Conservation (phyloP, 2,888 invertebrate species). For the Ametastegia equiseti region DNA sequence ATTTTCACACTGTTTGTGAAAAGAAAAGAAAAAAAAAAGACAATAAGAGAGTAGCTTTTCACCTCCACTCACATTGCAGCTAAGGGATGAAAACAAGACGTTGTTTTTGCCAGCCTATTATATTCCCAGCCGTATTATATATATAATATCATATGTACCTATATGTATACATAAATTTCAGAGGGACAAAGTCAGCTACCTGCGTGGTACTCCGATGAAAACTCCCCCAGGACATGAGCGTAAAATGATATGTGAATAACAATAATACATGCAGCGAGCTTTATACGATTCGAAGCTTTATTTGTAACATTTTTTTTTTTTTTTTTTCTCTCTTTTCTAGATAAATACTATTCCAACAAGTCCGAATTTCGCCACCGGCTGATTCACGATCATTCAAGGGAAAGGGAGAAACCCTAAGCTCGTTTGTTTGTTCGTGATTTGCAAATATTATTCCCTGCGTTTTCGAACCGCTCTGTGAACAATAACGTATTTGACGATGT, state of each 20-base stretch:
- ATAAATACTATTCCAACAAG: no score
- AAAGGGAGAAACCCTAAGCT: background rate
- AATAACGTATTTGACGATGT: background rate
- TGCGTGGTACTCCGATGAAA: no score
- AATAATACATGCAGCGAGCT: background rate
- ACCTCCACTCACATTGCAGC: background rate
- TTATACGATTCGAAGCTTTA: background rate
- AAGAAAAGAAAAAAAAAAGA: background rate
- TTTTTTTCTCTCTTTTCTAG: background rate
- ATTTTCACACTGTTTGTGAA: background rate
- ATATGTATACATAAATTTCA: background rate
- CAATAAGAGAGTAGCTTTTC: background rate
- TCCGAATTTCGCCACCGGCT: background rate
- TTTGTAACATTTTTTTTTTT: background rate
- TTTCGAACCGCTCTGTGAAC: no score
- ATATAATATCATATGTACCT: no score
- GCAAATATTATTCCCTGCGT: background rate
- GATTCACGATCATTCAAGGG: no score
- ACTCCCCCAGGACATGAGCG: background rate
- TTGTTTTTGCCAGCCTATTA: background rate
- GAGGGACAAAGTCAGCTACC: no score
- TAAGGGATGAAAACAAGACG: background rate
- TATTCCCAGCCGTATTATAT: no score
- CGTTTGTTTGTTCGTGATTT: background rate
- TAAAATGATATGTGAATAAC: background rate